phyloP scores from a whole-genome alignment of 2,888 invertebrate species.

The Amaurobius ferox region DNA sequence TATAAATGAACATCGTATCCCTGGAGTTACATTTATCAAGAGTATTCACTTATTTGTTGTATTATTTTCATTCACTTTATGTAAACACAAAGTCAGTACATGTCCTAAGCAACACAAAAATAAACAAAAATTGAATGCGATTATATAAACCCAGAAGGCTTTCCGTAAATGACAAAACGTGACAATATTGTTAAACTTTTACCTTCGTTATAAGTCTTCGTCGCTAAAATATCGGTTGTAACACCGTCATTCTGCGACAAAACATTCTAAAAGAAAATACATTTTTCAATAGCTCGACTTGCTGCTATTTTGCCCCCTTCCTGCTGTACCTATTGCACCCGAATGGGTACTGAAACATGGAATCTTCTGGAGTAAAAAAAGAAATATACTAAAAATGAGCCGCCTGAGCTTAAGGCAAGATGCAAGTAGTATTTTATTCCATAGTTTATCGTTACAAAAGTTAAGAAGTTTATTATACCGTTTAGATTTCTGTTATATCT shows the following conservation, averaged over 20 bases:
- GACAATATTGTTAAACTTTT: conserved; percentile 52
- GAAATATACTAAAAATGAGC: conserved; percentile 38
- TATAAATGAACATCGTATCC: no score
- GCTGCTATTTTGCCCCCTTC: conserved; percentile 1
- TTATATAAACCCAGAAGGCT: conserved; percentile 39
- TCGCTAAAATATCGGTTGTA: conserved; percentile 56
- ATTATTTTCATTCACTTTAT: conserved; percentile 24
- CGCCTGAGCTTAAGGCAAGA: conserved; percentile 27
- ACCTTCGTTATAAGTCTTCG: conserved; percentile 18
- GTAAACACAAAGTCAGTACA: conserved; percentile 29
- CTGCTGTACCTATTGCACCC: conserved; percentile 19
- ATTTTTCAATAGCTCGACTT: no score
- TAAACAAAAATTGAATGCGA: conserved; percentile 30
- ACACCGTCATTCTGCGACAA: conserved; percentile 41
- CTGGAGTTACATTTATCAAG: no score
- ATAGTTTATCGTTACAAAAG: conserved; percentile 54
- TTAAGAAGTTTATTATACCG: conserved; percentile 47
- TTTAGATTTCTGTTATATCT: conserved; percentile 30
- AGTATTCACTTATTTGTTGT: no score
- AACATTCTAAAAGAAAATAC: no score
- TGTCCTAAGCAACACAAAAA: conserved; percentile 43
- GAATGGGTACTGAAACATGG: conserved; percentile 42
- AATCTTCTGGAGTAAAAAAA: conserved; percentile 38
- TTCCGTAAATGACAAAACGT: conserved; percentile 54
- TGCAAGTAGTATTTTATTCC: conserved; percentile 27